Conservation (phyloP, 2,797 vertebrate species). For the Gephyroberyx darwinii region DNA sequence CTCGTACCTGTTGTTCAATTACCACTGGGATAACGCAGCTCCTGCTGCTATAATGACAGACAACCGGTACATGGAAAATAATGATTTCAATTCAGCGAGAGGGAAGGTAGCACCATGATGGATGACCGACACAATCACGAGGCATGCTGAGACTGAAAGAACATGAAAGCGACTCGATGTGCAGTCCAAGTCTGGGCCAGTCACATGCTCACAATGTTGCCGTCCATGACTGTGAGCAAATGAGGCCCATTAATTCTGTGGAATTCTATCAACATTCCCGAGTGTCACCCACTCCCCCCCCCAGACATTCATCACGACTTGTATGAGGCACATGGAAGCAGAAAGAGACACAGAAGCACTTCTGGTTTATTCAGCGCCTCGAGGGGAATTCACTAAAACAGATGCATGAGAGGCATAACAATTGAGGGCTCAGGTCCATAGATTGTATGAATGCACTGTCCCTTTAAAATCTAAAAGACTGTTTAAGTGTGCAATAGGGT, state of each 20-base stretch:
- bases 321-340: not conserved
- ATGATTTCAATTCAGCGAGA: constrained; percentile 22
- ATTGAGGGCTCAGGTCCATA: not conserved
- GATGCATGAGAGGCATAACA: constrained; percentile 5
- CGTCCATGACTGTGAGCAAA: constrained; percentile 53
- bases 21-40: constrained; percentile 33
- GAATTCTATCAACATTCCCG: constrained; percentile 68
- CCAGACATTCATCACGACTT: constrained; percentile 4
- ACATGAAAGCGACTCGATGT: constrained; percentile 34
- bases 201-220: constrained; percentile 60
- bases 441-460: not conserved
- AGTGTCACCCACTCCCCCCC: constrained; percentile 31
- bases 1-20: constrained; percentile 39
- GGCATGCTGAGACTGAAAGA: constrained; percentile 40
- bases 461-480: not conserved
- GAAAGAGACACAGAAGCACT: not conserved
- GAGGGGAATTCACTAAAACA: not conserved
- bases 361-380: not conserved
- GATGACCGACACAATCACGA: constrained; percentile 32
- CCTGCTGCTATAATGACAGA: constrained; percentile 22
- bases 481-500: not conserved
- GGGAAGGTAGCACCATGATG: not conserved
- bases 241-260: constrained; percentile 52
- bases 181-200: constrained; percentile 34
- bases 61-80: constrained; percentile 9